Percentiles rank a stretch among this genome's conserved stretches.
Evolutionary conservation across 2,888 invertebrate genomes (phyloP).

Genomic region (Drosophila mulleri): DNA sequence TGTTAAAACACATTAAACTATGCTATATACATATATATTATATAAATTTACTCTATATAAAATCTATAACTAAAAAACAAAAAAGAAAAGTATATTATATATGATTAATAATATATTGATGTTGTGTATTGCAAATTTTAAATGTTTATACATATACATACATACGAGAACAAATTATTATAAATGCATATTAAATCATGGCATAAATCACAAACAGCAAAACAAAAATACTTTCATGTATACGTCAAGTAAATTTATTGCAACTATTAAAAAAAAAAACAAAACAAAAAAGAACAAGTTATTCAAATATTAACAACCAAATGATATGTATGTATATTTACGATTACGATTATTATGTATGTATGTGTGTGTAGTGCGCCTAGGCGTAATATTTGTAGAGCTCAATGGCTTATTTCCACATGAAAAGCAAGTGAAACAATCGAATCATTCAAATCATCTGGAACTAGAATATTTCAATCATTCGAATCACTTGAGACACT

Average conservation of each 20-base stretch:
- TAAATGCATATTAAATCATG: conserved; percentile 49
- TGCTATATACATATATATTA: conserved; percentile 35
- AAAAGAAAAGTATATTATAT: conserved; percentile 56
- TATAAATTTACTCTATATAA: conserved; percentile 40
- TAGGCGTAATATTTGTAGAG: conserved; percentile 49
- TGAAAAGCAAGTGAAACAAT: conserved; percentile 18
- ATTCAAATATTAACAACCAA: conserved; percentile 10
- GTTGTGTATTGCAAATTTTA: conserved; percentile 81
- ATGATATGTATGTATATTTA: conserved; percentile 56
- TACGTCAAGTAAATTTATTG: conserved; percentile 73
- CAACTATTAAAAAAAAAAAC: conserved; percentile 56
- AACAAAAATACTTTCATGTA: conserved; percentile 62
- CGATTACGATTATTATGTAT: conserved; percentile 57
- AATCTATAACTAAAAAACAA: conserved; percentile 52
- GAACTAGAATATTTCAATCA: conserved; percentile 16
- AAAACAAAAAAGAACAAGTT: conserved; percentile 4
- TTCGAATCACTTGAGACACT: conserved; percentile 24
- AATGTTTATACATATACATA: conserved; percentile 71
- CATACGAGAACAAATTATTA: conserved; percentile 50
- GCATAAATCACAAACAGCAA: conserved; percentile 29
- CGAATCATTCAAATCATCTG: conserved; percentile 18
- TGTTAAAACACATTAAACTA: conserved; percentile 46
- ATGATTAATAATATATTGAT: conserved; percentile 79
- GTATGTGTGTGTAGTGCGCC: conserved; percentile 64
- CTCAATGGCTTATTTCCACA: conserved; percentile 43